Base-by-base conservation (phyloP, 2,888 invertebrate species). In the Drosophila macrospina region DNA sequence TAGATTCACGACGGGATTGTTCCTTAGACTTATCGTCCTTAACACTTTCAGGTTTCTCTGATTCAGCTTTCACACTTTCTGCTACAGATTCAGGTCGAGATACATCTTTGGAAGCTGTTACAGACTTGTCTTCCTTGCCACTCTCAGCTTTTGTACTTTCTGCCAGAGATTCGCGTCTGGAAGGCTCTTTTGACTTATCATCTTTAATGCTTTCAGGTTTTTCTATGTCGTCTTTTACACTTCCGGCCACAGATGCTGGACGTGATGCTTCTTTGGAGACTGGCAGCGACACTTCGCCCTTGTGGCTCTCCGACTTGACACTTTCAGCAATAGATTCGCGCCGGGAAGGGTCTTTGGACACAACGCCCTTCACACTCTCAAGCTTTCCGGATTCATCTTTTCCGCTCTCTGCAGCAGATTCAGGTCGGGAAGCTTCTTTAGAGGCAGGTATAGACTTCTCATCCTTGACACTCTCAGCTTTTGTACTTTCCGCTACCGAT, bases 251-350 rank as follows among this genome's bases (percentile, higher is more conserved):
- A 11, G 57, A 48, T 48, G 44, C 71, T 20, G 71, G 69, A 3
- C 71, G 63, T 0, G 84, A 81, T 8, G 48, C 16, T 34, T 80
- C 80, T 20, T 84, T 78, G 6, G 77, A 72, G 10, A 51, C 50
- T 20, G 36, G 15, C 32, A 56, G 5, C 0, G 80, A 74, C 26
- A 65, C 71, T 0, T 67, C 66, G 13, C 73, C 76, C 13, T 69
- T 59, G 0, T 52, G n/a, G 8, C 69, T 73, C 5, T 78, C 80
- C 0, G 51, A 61, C 16, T 66, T 63, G 11, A 48, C 10, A 15
- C 57, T 55, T 32, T 65, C 72, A 5, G 56, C 55, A 7, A 45
- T 15, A 16, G 77, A 75, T 34, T 42, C 67, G 8, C 52, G 55
- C 3, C 62, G 7, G 5, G 69, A 55, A 6, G 44, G 7, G 16